Evolutionary conservation across 2,797 vertebrate genomes (phyloP), one percentile per base, ranked within the genome.

Genomic region (Eospalax fontanierii): DNA sequence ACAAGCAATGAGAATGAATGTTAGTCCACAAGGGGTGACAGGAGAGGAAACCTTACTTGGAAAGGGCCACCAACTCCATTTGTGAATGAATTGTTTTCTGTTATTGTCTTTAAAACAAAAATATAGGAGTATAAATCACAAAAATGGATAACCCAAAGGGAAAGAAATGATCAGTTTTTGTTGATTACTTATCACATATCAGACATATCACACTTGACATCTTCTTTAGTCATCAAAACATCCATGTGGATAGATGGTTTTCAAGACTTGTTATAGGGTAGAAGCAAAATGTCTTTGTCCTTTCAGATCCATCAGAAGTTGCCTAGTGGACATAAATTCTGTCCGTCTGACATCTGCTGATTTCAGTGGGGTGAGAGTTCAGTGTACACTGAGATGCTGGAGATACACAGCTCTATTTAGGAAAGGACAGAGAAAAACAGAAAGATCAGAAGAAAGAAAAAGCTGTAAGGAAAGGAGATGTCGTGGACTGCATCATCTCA

Each of bases 61-160:
- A 61, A 92, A 71, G 70, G 50, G 26, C 28, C 2, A 65, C 59
- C 66, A 46, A 6, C 7, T 35, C 38, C 57, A 46, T 1, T 3
- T 33, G 59, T 9, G 50, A 19, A 11, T 40, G 21, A n/a, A 46
- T 16, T 70, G 28, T 50, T 88, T 85, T 40, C 76, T 22, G 57
- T 28, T 24, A 33, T 66, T 81, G 2, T 26, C 87, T 66, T 96
- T 87, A 78, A 85, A 80, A 66, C 12, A 40, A 74, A 86, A 90
- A 79, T 28, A 54, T 22, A 73, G 82, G 80, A 82, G 38, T 33
- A 65, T 54, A 54, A 81, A 40, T 66, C 24, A 40, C 30, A 75
- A 57, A 86, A 84, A 81, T 30, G 59, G 63, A 40, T 54, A 84
- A 26, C 33, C 65, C 59, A 38, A 43, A 54, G 30, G n/a, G 63